Evolutionary conservation across 2,113 vertebrate genomes (phyloP).

Genomic region (Bos indicus): DNA sequence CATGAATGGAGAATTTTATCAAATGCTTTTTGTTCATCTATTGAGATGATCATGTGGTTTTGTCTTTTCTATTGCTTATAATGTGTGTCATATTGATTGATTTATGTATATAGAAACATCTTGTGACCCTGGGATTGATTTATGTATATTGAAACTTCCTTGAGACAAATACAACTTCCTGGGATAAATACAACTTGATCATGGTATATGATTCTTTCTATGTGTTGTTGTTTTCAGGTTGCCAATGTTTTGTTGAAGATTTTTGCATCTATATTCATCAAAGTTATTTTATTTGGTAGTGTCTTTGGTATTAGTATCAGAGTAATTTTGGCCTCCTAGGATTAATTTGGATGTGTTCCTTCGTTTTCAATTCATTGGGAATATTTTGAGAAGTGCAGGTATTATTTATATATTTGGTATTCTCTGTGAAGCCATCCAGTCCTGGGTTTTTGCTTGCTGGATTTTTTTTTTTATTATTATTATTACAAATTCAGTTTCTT

Average conservation of each 20-base stretch:
- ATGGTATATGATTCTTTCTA: background rate
- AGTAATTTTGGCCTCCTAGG: background rate
- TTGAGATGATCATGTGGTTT: background rate
- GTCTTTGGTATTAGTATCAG: background rate
- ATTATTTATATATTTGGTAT: background rate
- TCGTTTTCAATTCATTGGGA: background rate
- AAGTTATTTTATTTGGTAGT: background rate
- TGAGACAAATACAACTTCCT: too few relatives aligned
- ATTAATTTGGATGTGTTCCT: background rate
- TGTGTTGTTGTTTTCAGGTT: background rate
- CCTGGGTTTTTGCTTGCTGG: background rate
- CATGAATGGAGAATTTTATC: background rate
- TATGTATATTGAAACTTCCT: background rate
- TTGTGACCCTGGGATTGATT: background rate
- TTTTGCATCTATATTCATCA: background rate
- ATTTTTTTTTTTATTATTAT: background rate
- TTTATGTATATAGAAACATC: too few relatives aligned
- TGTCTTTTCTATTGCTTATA: background rate
- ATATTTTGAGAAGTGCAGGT: background rate
- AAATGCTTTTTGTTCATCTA: background rate
- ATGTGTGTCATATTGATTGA: background rate
- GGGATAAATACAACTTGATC: background rate
- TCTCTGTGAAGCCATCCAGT: background rate
- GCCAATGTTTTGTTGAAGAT: background rate
- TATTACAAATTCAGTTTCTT: background rate